These are phyloP conservation scores for Spheniscus humboldti DNA, from an alignment of 2,797 vertebrate genomes.

Conservation along the genomic window DNA sequence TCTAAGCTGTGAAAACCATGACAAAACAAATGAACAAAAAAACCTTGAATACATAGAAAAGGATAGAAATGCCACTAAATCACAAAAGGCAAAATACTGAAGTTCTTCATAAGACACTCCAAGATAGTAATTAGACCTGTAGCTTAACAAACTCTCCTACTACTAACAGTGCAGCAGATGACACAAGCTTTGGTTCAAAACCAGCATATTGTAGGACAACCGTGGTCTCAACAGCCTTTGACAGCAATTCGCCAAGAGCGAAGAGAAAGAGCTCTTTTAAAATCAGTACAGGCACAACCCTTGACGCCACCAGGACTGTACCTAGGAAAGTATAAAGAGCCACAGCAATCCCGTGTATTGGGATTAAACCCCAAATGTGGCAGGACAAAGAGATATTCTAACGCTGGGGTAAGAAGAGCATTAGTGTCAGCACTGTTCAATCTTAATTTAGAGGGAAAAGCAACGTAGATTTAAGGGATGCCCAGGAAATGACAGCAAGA, in stretches of 20 bases:
- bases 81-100: background rate
- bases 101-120: background rate
- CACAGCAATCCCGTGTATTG: background rate
- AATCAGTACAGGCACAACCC: background rate
- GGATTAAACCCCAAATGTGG: background rate
- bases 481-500: background rate
- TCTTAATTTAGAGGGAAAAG: background rate
- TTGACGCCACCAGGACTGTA: background rate
- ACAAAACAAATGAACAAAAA: background rate
- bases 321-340: background rate
- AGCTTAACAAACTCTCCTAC: background rate
- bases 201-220: background rate
- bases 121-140: background rate
- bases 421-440: background rate
- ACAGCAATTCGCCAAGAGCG: accelerated
- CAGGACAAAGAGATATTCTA: background rate
- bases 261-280: background rate
- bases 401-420: background rate
- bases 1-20: background rate
- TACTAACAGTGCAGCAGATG: background rate
- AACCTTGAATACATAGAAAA: background rate
- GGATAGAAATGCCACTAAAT: background rate
- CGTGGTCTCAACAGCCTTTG: background rate
- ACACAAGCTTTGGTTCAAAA: background rate
- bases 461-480: background rate